phyloP scores from a whole-genome alignment of 2,797 vertebrate genomes.

The Phylloscopus collybita region DNA sequence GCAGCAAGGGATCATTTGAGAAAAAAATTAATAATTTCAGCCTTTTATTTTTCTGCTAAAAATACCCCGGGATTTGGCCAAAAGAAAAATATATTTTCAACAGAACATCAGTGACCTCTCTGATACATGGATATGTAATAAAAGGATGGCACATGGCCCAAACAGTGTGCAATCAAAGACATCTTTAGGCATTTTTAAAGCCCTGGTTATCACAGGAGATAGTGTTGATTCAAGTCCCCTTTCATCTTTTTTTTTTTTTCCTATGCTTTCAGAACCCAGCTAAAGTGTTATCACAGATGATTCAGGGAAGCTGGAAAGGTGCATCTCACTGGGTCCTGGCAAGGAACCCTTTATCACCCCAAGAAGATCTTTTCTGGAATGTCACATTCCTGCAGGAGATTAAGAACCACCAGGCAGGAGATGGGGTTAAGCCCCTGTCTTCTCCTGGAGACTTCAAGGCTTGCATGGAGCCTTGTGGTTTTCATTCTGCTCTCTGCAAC shows the following conservation, averaged over 20 bases:
- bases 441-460: not conserved
- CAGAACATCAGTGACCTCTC: not conserved
- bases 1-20: not conserved
- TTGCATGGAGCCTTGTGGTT: not conserved
- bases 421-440: not conserved
- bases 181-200: constrained; percentile 15
- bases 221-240: not conserved
- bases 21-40: not conserved
- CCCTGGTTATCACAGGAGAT: not conserved
- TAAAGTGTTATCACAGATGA: not conserved
- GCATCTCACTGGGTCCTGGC: not conserved
- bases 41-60: not conserved
- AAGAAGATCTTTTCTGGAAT: not conserved
- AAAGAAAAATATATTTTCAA: not conserved
- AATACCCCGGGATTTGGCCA: not conserved
- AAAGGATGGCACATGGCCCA: not conserved
- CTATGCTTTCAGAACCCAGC: not conserved
- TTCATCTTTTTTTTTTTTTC: not conserved
- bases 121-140: not conserved
- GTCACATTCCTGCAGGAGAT: not conserved
- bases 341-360: not conserved
- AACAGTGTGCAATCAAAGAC: not conserved
- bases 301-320: not conserved
- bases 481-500: not conserved
- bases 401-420: not conserved